Evolutionary conservation across 2,888 invertebrate genomes (phyloP), one percentile per base, ranked within the genome.

Genomic region (Machimus rusticus): DNA sequence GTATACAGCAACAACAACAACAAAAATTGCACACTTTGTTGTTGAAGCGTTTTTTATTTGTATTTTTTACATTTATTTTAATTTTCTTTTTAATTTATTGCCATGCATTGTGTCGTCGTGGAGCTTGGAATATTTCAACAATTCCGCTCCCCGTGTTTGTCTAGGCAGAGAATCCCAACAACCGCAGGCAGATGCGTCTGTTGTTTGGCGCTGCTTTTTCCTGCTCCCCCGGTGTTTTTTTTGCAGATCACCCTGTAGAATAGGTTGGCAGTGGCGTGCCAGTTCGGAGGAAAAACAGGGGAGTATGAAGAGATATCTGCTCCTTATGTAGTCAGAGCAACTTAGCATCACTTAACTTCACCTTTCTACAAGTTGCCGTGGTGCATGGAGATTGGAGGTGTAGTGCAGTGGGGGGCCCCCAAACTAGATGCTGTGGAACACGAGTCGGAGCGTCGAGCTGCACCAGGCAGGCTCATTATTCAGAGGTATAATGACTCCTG

Each of bases 321-420:
- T 37, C 34, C 81, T 34, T 82, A 37, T 57, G 57, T 39, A 66
- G 34, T 55, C 55, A 82, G 57, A 82, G 82, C 51, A 81, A 81
- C 81, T 81, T 81, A 81, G 81, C 66, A 82, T 82, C 82, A 82
- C 82, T 82, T 82, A 82, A 66, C 81, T 82, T 66, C 82, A 82
- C 82, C 82, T 82, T 82, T 82, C 57, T 57, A 82, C 66, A 82
- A 82, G 82, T 57, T 82, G 66, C 57, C 34, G 57, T 82, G 34
- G 34, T 82, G 66, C 66, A 55, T 79, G 46, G 19, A 46, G 5
- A n/a, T n/a, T n/a, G n/a, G n/a, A n/a, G n/a, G n/a, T n/a, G n/a
- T n/a, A n/a, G 28, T 19, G 28, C 28, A 46, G 51, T 55, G 34
- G 14, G 12, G 4, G 9, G 6, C 43, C 43, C 55, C 55, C 55